Percentiles rank a stretch among this genome's conserved stretches.
Evolutionary conservation across 2,797 vertebrate genomes (phyloP).

Genomic region (Diplodus puntazzo): DNA sequence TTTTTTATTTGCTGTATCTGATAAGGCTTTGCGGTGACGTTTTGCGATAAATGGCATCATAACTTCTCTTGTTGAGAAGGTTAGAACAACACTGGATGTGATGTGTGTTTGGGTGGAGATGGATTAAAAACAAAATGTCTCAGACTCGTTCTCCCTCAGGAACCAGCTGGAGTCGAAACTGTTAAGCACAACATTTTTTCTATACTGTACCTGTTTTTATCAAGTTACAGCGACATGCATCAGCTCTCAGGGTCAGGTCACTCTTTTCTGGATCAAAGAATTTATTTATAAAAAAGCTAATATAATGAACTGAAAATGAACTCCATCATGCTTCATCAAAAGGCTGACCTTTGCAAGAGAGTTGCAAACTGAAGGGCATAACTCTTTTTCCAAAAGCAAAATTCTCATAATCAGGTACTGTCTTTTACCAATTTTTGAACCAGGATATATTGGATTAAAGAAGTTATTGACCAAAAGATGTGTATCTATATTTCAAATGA

Average conservation of each 20-base stretch:
- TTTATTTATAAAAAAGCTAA: neutral
- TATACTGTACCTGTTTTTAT: neutral
- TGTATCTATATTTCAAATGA: neutral
- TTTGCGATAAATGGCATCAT: slow-evolving; percentile 10
- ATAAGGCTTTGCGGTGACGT: neutral
- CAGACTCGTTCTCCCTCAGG: neutral
- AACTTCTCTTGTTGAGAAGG: slow-evolving; percentile 26
- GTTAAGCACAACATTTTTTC: slow-evolving; percentile 5
- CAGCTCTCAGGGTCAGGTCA: slow-evolving; percentile 17
- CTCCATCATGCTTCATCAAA: neutral
- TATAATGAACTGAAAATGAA: neutral
- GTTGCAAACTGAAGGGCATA: slow-evolving; percentile 29
- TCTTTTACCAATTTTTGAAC: neutral
- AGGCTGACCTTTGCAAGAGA: slow-evolving; percentile 33
- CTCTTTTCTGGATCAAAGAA: neutral
- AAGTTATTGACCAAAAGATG: neutral
- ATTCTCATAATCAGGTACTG: neutral
- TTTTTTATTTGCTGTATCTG: slow-evolving; percentile 5
- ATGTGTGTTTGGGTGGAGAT: slow-evolving; percentile 23
- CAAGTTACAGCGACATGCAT: slow-evolving; percentile 1
- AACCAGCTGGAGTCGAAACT: slow-evolving; percentile 11
- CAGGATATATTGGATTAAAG: neutral
- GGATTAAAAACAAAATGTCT: slow-evolving; percentile 30
- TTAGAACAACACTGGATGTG: neutral
- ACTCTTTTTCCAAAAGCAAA: neutral